phyloP scores from a whole-genome alignment of 2,888 invertebrate species.

The Tetrapedia diversipes region DNA sequence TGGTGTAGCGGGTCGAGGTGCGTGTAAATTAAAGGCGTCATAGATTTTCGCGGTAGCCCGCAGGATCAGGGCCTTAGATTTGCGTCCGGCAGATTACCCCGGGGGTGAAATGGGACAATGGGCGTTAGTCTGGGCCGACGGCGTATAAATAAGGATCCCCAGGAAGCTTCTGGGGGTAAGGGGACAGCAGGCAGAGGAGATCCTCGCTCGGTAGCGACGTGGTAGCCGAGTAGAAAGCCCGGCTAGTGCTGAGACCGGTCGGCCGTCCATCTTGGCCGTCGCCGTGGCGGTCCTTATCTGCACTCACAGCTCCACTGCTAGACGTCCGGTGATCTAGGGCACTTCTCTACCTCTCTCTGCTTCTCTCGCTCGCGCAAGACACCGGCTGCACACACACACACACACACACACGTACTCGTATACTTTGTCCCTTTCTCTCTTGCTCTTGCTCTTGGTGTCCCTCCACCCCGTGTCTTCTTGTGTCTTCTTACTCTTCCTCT shows the following conservation, averaged over 20 bases:
- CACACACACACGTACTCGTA: neutral
- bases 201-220: constrained; percentile 73
- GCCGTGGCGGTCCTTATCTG: constrained; percentile 83
- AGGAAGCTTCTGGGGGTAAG: constrained; percentile 77
- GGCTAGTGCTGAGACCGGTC: constrained; percentile 79
- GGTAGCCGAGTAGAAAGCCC: constrained; percentile 70
- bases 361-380: constrained; percentile 29
- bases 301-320: constrained; percentile 82
- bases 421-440: constrained; percentile 12
- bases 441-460: neutral
- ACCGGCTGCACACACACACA: neutral
- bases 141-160: constrained; percentile 82
- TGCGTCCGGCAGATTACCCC: constrained; percentile 83
- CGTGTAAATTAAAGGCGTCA: constrained; percentile 82
- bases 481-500: constrained; percentile 29
- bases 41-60: constrained; percentile 83
- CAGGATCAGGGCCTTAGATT: constrained; percentile 83
- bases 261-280: constrained; percentile 83
- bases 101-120: constrained; percentile 82
- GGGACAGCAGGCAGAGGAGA: constrained; percentile 72
- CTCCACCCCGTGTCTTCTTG: constrained; percentile 68
- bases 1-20: constrained; percentile 60
- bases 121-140: constrained; percentile 81
- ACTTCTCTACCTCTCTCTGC: constrained; percentile 73
- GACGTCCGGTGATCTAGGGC: constrained; percentile 83